A percentile compares a stretch with the other conserved stretches of the same genome.
These are phyloP conservation scores for Pelodiscus sinensis DNA, from an alignment of 2,113 vertebrate species.

Conservation along the genomic window DNA sequence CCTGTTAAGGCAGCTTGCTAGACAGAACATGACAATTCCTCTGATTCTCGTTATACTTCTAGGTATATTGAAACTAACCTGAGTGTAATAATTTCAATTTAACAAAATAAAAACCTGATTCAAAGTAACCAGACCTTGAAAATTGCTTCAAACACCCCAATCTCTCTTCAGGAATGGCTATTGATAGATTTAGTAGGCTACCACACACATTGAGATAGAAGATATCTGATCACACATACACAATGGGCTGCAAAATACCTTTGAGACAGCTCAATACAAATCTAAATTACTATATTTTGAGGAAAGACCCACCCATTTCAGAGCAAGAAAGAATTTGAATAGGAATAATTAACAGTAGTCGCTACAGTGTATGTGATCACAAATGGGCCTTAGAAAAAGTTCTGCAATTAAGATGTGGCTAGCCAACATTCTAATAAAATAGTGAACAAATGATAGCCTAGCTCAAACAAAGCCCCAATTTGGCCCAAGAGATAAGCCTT, in stretches of 20 bases:
- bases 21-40: not conserved
- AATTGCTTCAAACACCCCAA: not conserved
- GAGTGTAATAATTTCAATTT: not conserved
- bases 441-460: not conserved
- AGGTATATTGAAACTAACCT: not conserved
- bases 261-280: not conserved
- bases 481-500: not conserved
- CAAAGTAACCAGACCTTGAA: not conserved
- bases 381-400: not conserved
- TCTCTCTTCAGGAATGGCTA: not conserved
- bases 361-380: not conserved
- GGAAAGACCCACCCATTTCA: not conserved
- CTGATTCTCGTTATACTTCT: not conserved
- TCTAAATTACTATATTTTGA: not conserved
- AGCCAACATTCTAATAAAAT: not conserved
- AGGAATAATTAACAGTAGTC: not conserved
- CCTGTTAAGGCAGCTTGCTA: not conserved
- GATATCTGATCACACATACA: not conserved
- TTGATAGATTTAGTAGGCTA: not conserved
- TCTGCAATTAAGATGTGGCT: not conserved
- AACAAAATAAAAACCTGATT: not conserved
- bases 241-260: not conserved
- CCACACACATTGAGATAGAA: not conserved
- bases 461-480: not conserved
- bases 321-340: not conserved